Evolutionary conservation across 2,113 vertebrate genomes (phyloP), one percentile per base, ranked within the genome.

Genomic region (Pholis gunnellus): DNA sequence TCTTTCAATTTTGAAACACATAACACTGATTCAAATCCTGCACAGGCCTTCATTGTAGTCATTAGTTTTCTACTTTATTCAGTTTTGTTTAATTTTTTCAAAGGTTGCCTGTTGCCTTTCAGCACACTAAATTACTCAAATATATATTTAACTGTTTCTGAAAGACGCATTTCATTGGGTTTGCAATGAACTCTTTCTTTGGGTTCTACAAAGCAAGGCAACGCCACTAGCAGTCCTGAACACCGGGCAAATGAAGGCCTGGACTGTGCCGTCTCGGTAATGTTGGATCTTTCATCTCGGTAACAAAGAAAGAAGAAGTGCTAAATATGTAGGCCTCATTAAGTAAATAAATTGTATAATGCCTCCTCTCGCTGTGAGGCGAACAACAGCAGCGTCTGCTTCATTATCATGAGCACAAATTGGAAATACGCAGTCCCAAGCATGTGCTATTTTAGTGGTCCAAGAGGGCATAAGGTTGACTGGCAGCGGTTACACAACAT

Each of bases 281-380:
- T 81, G 66, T 81, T 87, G 85, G 85, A 91, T 84, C 65, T 68
- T 70, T 85, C 78, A 87, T 77, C 72, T 84, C 75, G 66, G 60
- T 80, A 76, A 88, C 75, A 88, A 64, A 86, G 76, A 67, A 75
- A 86, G 76, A 69, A 78, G 72, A 88, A 84, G 83, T 80, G 77
- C 81, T 86, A 88, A 89, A 81, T 57, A 81, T 81, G 61, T 36
- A 31, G 57, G 74, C 42, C 80, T 89, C 68, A 81, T 87, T 81
- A 85, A 78, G 83, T 48, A 46, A 72, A 89, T 75, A 79, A 81
- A 90, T 71, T 81, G 69, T 66, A 83, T 70, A 79, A 87, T 72
- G 50, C 18, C 38, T 50, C 76, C 31, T 76, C 72, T 78, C 31
- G 22, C 50, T 57, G 40, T 44, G 79, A 82, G 72, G 81, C 75